A percentile compares a stretch with the other conserved stretches of the same genome.
Evolutionary conservation across 2,113 vertebrate genomes (phyloP).

Genomic region (Dendrocopos noguchii): DNA sequence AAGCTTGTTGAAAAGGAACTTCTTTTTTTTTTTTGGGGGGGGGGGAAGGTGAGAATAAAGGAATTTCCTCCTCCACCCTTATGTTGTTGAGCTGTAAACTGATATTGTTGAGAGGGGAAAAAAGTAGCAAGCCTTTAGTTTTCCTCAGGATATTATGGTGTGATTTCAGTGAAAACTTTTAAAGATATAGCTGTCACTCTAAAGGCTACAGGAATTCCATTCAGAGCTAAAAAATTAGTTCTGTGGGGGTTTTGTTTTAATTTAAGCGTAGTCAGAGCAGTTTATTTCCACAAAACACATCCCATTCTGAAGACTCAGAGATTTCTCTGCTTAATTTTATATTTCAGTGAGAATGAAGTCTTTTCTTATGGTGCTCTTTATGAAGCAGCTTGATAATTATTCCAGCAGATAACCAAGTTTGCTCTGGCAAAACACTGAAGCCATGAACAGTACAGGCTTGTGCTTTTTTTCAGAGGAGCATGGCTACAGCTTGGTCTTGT

Average conservation of each 20-base stretch:
- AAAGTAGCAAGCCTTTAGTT: slow-evolving; percentile 49
- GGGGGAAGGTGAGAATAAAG: slow-evolving; percentile 67
- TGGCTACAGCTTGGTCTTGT: background rate
- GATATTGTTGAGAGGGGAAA: slow-evolving; percentile 66
- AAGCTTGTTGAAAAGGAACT: slow-evolving; percentile 35
- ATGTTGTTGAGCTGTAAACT: slow-evolving; percentile 71
- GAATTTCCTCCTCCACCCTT: slow-evolving; percentile 79
- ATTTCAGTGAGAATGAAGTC: background rate
- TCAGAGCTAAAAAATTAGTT: background rate
- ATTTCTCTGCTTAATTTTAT: background rate
- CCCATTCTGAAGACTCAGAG: background rate
- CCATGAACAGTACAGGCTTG: background rate
- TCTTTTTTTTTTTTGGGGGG: background rate
- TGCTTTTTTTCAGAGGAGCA: background rate
- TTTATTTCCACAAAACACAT: background rate
- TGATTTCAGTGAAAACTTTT: slow-evolving; percentile 41
- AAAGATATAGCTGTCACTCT: background rate
- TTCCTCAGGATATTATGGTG: slow-evolving; percentile 39
- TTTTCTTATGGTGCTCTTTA: background rate
- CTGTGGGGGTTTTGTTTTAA: background rate
- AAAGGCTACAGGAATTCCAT: background rate
- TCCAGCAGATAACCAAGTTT: background rate
- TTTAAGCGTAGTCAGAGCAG: background rate
- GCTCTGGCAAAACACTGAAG: background rate
- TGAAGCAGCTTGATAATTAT: background rate